Conservation (phyloP, 2,797 vertebrate genomes). For the Crotalus adamanteus region DNA sequence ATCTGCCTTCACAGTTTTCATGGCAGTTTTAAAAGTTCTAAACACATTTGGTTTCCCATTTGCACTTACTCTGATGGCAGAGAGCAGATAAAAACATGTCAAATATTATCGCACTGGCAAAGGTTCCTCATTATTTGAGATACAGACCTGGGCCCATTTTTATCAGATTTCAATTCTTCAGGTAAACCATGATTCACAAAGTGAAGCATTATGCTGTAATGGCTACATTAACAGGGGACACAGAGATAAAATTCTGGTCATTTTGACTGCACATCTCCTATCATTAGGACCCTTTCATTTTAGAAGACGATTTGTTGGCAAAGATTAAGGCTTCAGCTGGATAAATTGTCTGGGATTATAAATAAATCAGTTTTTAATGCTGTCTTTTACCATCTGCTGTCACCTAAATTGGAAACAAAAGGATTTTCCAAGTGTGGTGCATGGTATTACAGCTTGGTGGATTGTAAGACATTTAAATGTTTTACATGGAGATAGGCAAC, state of each 20-base stretch:
- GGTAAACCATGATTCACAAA: constrained; percentile 50
- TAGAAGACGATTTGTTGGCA: constrained; percentile 40
- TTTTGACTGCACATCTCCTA: constrained; percentile 14
- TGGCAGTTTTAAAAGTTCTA: constrained; percentile 61
- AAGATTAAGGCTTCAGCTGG: constrained; percentile 39
- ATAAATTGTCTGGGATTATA: constrained; percentile 41
- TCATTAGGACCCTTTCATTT: constrained; percentile 32
- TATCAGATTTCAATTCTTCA: constrained; percentile 44
- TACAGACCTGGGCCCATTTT: constrained; percentile 43
- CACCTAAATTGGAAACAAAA: constrained; percentile 23
- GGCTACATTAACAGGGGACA: constrained; percentile 16
- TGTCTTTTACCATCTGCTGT: constrained; percentile 6
- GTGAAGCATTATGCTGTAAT: constrained; percentile 17
- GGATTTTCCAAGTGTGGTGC: not conserved
- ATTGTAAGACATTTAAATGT: constrained; percentile 5
- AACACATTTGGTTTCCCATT: constrained; percentile 65
- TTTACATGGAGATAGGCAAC: not conserved
- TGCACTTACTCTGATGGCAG: constrained; percentile 51
- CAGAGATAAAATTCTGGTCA: constrained; percentile 23
- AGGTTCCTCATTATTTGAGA: constrained; percentile 51
- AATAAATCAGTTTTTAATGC: constrained; percentile 31
- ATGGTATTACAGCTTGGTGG: not conserved
- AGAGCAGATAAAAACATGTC: constrained; percentile 59
- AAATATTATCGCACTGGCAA: constrained; percentile 48
- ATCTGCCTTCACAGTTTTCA: constrained; percentile 49